Evolutionary conservation across 1,140 invertebrate species (phyloP).

Genomic region (Drosophila sproati): DNA sequence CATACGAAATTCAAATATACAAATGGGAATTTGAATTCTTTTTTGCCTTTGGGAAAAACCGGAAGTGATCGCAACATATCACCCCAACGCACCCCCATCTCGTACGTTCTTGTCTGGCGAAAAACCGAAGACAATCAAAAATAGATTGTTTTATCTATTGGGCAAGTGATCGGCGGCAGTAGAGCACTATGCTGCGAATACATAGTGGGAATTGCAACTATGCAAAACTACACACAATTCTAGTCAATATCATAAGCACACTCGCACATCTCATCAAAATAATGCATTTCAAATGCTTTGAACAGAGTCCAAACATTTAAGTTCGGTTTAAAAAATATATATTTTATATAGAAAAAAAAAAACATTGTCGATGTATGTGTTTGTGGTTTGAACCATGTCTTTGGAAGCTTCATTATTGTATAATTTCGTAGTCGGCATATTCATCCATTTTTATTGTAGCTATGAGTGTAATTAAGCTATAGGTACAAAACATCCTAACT

Average conservation of each 20-base stretch:
- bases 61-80: constrained; percentile 49
- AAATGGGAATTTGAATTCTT: not conserved
- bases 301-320: no score
- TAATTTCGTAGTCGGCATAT: no score
- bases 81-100: not conserved
- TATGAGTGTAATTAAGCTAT: no score
- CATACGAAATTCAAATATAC: not conserved
- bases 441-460: no score
- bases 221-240: not conserved
- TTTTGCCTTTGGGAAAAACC: constrained; percentile 67
- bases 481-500: no score
- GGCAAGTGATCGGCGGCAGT: constrained; percentile 41
- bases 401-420: no score
- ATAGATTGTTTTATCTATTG: constrained; percentile 71
- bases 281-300: not conserved
- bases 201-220: no score
- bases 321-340: no score
- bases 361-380: no score
- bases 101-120: not conserved
- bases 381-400: no score
- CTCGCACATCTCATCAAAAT: not conserved
- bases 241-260: no score
- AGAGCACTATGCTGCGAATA: constrained; percentile 3
- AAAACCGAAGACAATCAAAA: constrained; percentile 48
- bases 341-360: no score